Conservation (phyloP, 2,888 invertebrate genomes). For the Eilema griseolum region DNA sequence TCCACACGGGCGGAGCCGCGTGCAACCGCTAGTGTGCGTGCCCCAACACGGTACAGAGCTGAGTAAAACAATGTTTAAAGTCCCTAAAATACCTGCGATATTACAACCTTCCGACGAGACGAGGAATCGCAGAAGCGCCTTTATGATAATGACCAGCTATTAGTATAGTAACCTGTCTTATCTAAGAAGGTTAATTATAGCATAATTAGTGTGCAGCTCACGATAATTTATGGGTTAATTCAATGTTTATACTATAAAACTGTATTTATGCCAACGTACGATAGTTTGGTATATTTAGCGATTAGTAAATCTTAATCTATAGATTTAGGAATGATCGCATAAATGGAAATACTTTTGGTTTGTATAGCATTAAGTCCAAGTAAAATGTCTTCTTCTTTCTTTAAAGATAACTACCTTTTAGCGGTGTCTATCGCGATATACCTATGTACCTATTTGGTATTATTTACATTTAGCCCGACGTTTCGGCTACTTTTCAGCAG, state of each 20-base stretch:
- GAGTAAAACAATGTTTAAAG: background rate
- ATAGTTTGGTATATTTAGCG: background rate
- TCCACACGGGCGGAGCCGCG: too few species aligned
- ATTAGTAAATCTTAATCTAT: background rate
- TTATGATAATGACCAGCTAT: background rate
- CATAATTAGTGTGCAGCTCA: background rate
- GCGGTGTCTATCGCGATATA: too few species aligned
- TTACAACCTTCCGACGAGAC: background rate
- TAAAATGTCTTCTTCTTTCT: too few species aligned
- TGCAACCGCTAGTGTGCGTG: background rate
- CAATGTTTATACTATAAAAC: background rate
- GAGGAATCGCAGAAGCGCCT: background rate
- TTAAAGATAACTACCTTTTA: too few species aligned
- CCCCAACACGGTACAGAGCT: background rate
- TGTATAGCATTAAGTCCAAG: background rate
- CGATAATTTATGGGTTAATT: constrained; percentile 1
- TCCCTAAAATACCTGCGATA: background rate
- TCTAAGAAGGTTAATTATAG: background rate
- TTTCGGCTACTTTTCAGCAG: too few species aligned
- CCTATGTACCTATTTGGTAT: too few species aligned
- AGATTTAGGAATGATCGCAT: background rate
- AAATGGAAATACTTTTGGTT: background rate
- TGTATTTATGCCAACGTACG: background rate
- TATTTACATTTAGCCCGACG: too few species aligned
- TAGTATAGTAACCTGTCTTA: background rate